Percentiles rank a stretch among this genome's conserved stretches.
phyloP scores from a whole-genome alignment of 2,888 invertebrate genomes.

The Ectemnius lituratus region DNA sequence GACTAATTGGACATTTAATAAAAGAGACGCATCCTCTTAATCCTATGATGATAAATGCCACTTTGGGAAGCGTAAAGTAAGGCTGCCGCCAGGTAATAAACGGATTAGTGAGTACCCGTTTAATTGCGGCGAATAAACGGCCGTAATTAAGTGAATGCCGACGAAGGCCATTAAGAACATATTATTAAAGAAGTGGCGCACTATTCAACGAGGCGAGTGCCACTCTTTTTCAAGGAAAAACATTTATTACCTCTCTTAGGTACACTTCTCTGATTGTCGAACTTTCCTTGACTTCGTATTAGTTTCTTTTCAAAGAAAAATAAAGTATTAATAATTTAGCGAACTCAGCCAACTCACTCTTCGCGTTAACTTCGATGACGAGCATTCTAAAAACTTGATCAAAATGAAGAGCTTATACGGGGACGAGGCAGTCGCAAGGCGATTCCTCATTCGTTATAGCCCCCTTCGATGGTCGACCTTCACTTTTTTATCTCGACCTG shows the following conservation, averaged over 20 bases:
- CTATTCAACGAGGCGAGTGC: conserved; percentile 4
- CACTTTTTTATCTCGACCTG: conserved; percentile 50
- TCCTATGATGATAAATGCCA: conserved; percentile 54
- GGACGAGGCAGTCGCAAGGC: conserved; percentile 38
- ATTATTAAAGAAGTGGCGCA: conserved; percentile 58
- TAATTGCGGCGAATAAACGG: conserved; percentile 62
- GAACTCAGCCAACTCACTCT: background rate
- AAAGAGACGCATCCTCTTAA: conserved; percentile 56
- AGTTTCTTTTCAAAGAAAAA: background rate
- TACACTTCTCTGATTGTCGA: conserved; percentile 13
- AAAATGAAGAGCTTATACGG: conserved; percentile 55
- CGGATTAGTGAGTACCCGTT: conserved; percentile 62
- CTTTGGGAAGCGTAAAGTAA: conserved; percentile 54
- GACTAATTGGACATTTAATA: conserved; percentile 59
- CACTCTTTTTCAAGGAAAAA: too few relatives aligned
- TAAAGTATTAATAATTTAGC: too few relatives aligned
- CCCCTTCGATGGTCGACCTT: conserved; percentile 49
- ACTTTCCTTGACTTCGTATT: conserved; percentile 31
- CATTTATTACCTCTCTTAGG: too few relatives aligned
- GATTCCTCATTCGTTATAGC: conserved; percentile 57
- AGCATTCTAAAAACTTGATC: background rate
- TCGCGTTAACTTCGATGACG: background rate
- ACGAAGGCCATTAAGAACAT: conserved; percentile 54
- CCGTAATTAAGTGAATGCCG: conserved; percentile 56
- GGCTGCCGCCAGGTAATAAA: conserved; percentile 55